Evolutionary conservation across 2,797 vertebrate genomes (phyloP), one percentile per base, ranked within the genome.

Genomic region (Channallabes apus): DNA sequence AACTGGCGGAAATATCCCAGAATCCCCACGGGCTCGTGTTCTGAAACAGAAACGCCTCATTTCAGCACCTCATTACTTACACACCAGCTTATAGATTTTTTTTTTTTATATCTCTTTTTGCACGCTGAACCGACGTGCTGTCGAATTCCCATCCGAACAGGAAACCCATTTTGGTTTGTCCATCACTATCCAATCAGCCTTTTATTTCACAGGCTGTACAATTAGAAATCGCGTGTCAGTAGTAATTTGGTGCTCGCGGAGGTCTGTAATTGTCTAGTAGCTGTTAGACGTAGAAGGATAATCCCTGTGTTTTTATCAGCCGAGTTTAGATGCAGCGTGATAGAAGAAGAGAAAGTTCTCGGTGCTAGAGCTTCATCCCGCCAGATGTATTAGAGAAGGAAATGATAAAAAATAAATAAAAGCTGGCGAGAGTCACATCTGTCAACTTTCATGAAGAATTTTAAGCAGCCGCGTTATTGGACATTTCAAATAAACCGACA

Each of bases 1-100:
- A 80, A 76, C 79, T 84, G 84, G 65, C 65, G 77, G 58, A 77
- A 54, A 86, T 82, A 86, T 86, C 79, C 77, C 32, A 84, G 62
- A 72, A 81, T 69, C 78, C 82, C 65, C 58, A 22, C 11, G 2
- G 12, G 35, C 35, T 62, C 6, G 7, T 17, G 68, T 65, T 67
- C 73, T 20, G 38, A 84, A 77, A 84, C 67, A 83, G 69, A 84
- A 85, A 64, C n/a, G 67, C 20, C 46, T 86, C 68, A 80, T 89
- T 87, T 86, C 72, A 87, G 62, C 41, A 65, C 51, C 85, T 86
- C 84, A 83, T 87, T 89, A 82, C 85, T 84, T 84, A 56, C 73
- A 69, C 84, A 15, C 61, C 41, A 72, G 38, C 69, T n/a, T 72
- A 46, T 72, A 46, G 32, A 68, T 38, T 69, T 35, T 2, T 46